Conservation (phyloP, 2,888 invertebrate genomes). For the Protodeltote pygarga region DNA sequence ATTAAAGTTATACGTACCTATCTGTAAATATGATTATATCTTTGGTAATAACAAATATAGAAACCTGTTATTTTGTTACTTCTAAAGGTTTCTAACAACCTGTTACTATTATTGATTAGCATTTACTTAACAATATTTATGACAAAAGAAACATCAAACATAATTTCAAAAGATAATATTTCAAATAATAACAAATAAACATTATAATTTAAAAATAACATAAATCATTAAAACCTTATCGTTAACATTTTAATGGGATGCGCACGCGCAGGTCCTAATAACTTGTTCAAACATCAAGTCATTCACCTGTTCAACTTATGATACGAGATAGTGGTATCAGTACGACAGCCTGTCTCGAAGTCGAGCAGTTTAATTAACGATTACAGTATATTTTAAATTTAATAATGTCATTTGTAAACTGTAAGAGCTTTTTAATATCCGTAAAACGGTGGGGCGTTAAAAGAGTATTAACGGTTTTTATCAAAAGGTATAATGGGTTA, state of each 20-base stretch:
- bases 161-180: conserved; percentile 4
- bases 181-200: conserved; percentile 1
- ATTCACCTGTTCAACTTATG: conserved; percentile 73
- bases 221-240: conserved; percentile 38
- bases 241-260: conserved; percentile 64
- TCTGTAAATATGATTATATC: no score
- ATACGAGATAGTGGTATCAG: conserved; percentile 63
- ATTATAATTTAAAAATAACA: conserved; percentile 13
- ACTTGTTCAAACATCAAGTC: conserved; percentile 68
- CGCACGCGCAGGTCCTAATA: conserved; percentile 55
- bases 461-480: no score
- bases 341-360: conserved; percentile 30
- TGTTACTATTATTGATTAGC: no score
- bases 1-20: no score
- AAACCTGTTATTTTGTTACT: no score
- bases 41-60: no score
- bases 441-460: no score
- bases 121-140: background rate
- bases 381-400: conserved; percentile 33
- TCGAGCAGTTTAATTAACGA: conserved; percentile 38
- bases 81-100: no score
- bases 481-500: no score
- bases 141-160: background rate
- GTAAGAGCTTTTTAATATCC: conserved; percentile 3
- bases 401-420: background rate